phyloP scores from a whole-genome alignment of 2,113 vertebrate species.

The Delphinapterus leucas region DNA sequence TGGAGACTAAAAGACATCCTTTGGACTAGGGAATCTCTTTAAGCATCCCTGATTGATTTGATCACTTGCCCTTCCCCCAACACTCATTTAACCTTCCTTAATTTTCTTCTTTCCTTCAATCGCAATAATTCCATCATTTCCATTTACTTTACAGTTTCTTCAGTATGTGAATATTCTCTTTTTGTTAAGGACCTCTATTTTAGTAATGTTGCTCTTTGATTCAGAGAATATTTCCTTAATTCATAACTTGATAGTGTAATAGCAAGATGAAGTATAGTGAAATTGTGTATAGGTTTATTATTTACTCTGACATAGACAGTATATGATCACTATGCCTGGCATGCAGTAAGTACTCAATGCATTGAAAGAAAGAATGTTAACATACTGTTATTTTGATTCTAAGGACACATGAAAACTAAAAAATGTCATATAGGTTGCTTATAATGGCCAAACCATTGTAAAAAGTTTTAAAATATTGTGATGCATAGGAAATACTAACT shows the following conservation, averaged over 20 bases:
- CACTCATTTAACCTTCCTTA: not conserved
- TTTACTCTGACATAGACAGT: not conserved
- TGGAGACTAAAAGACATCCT: not conserved
- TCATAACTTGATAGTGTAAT: not conserved
- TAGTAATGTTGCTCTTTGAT: not conserved
- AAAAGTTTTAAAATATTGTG: not conserved
- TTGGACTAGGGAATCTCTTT: not conserved
- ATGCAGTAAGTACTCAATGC: not conserved
- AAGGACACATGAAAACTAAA: slow-evolving; percentile 12
- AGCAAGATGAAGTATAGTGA: not conserved
- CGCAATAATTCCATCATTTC: not conserved
- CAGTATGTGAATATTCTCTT: not conserved
- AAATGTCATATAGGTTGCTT: not conserved
- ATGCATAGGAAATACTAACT: not conserved
- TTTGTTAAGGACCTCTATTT: not conserved
- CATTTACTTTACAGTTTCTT: not conserved
- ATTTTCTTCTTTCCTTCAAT: slow-evolving; percentile 2
- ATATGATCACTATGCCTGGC: not conserved
- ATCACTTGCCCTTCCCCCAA: not conserved
- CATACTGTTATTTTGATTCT: not conserved
- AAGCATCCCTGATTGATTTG: not conserved
- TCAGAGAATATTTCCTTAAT: not conserved
- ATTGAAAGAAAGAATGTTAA: not conserved
- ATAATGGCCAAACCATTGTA: not conserved
- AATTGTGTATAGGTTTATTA: not conserved